Evolutionary conservation across 1,140 invertebrate genomes (phyloP), one percentile per base, ranked within the genome.

Genomic region (Drosophila ogumai): DNA sequence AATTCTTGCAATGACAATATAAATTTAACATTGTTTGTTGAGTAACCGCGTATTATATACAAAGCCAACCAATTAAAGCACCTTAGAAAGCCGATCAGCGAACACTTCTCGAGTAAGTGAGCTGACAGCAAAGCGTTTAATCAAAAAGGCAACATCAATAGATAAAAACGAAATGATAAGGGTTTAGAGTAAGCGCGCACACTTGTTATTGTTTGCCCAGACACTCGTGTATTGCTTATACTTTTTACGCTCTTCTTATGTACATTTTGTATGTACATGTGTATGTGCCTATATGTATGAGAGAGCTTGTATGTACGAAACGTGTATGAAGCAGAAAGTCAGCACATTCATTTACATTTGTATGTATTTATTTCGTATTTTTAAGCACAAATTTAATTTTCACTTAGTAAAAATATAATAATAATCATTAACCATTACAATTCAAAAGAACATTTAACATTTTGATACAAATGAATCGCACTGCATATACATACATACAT

Each of bases 121-220:
- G 60, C 54, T 38, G 34, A 10, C 19, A 52, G 25, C 41, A 32
- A 66, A 50, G n/a, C 49, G 52, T n/a, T 34, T 76, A 68, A 78
- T 76, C 72, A 57, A 43, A 71, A 67, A 77, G 25, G 44, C 50
- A 68, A 75, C 54, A 55, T 49, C 50, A 31, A 50, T 44, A 77
- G 79, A 87, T 87, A 86, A 81, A 86, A 58, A 28, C 15, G 31
- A 49, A 58, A 58, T 88, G 82, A 85, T 87, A 85, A 85, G 69
- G 75, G 56, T 56, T 55, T 47, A 15, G 44, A 46, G 19, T 28
- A 3, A 46, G 61, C 43, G 19, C 47, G 31, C 54, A 47, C 64
- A 67, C 44, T 43, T 40, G 41, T 40, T 54, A 46, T 38, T 49
- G 36, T 52, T 52, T 41, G 15, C 17, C 47, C 32, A 17, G 31